Base-by-base conservation (phyloP, 2,888 invertebrate genomes). In the Orthosia gracilis region DNA sequence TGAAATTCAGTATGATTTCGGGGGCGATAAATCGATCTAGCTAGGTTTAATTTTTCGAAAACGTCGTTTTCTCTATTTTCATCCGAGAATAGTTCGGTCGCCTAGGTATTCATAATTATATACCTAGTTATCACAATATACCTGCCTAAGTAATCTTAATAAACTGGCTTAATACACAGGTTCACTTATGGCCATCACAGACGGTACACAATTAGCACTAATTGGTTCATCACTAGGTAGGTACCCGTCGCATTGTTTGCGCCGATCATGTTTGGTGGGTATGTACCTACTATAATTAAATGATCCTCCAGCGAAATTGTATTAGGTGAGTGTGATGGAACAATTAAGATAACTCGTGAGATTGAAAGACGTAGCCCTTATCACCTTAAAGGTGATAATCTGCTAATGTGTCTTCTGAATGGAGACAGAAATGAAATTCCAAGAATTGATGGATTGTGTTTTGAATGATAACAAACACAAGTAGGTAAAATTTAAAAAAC, bases 161-260 rank as follows among this genome's bases (percentile, higher is more conserved):
- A 61, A 54, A 61, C n/a, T 71, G 31, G 5, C 47, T 31, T 59
- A 21, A 59, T 59, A 61, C 23, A 62, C 26, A 23, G 5, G 13
- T 12, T 47, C 64, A 50, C 57, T 66, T 71, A 77, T 23, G 18
- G 3, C 68, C 66, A 47, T 65, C 55, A 63, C 69, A 54, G 65
- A 61, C 58, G 59, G 55, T 52, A 63, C 55, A 69, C 81, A 82
- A 84, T 82, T 84, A 84, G 47, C n/a, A 58, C 50, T 82, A 84
- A 82, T 82, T 71, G 84, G 64, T 31, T 75, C 63, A 69, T 73
- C 80, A 68, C 66, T 31, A 31, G 31, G 26, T 31, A 2, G 26
- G 31, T 59, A 64, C 49, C 21, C 59, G 26, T 64, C 62, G 54
- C 52, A 65, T 64, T 76, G 84, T 84, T 61, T 62, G 65, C 52